phyloP scores from a whole-genome alignment of 2,113 vertebrate genomes.

The Xenotilapia leptura region DNA sequence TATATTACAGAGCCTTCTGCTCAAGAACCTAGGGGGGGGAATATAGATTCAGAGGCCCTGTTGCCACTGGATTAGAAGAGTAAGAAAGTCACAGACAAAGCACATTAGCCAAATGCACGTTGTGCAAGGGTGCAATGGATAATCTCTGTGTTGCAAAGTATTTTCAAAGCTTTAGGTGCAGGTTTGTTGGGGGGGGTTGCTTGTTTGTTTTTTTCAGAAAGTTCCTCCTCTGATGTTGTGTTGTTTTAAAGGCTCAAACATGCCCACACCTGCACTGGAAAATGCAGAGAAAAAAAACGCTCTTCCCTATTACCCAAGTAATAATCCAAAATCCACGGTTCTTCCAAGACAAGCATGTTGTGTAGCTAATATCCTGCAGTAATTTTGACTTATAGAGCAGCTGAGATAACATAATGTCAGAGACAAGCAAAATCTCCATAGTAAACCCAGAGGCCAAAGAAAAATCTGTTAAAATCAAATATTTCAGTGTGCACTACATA shows the following conservation, averaged over 20 bases:
- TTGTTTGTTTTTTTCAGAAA: not conserved
- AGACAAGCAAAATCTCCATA: not conserved
- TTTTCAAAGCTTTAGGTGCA: not conserved
- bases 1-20: conserved; percentile 3
- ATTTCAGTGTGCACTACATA: not conserved
- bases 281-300: not conserved
- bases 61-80: not conserved
- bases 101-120: not conserved
- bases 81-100: not conserved
- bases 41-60: conserved; percentile 7
- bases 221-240: not conserved
- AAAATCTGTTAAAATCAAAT: not conserved
- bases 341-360: not conserved
- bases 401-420: not conserved
- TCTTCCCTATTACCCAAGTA: not conserved
- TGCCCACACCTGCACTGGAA: not conserved
- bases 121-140: not conserved
- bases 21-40: not conserved
- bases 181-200: not conserved
- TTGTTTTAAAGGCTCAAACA: not conserved
- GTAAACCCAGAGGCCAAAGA: not conserved
- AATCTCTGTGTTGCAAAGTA: not conserved
- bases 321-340: not conserved
- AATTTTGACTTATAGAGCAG: not conserved
- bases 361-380: not conserved